Conservation (phyloP, 2,797 vertebrate genomes). For the Scyliorhinus canicula region DNA sequence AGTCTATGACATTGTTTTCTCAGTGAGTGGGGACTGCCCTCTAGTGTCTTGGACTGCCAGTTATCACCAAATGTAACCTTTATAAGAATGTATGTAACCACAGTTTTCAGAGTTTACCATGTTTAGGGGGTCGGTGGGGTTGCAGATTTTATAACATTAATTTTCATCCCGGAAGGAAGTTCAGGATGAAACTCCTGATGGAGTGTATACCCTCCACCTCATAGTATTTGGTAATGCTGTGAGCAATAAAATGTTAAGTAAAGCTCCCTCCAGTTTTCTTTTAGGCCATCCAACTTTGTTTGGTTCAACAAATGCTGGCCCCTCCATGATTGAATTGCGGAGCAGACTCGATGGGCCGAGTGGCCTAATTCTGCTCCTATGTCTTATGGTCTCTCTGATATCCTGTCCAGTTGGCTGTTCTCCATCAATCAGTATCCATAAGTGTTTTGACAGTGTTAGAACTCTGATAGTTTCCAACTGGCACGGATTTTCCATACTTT, state of each 20-base stretch:
- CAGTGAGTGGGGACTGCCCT: not conserved
- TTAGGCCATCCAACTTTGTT: not conserved
- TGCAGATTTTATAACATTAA: not conserved
- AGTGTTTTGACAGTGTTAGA: not conserved
- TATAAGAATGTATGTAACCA: not conserved
- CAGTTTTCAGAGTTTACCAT: not conserved
- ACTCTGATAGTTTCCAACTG: too few species aligned
- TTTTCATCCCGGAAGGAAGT: not conserved
- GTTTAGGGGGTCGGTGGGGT: not conserved
- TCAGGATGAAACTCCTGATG: not conserved
- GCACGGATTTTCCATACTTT: too few species aligned
- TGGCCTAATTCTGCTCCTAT: too few species aligned
- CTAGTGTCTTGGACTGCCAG: not conserved
- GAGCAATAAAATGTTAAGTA: not conserved
- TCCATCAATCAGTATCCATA: not conserved
- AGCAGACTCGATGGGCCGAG: too few species aligned
- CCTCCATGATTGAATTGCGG: too few species aligned
- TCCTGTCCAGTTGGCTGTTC: not conserved
- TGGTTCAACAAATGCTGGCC: not conserved
- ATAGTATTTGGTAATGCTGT: not conserved
- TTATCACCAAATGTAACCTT: constrained; percentile 4
- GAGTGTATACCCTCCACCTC: not conserved
- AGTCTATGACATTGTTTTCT: not conserved
- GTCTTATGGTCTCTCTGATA: too few species aligned
- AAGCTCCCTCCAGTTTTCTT: not conserved